Percentiles rank a stretch among this genome's conserved stretches.
Evolutionary conservation across 2,888 invertebrate genomes (phyloP).

Genomic region (Oasisia sp.): DNA sequence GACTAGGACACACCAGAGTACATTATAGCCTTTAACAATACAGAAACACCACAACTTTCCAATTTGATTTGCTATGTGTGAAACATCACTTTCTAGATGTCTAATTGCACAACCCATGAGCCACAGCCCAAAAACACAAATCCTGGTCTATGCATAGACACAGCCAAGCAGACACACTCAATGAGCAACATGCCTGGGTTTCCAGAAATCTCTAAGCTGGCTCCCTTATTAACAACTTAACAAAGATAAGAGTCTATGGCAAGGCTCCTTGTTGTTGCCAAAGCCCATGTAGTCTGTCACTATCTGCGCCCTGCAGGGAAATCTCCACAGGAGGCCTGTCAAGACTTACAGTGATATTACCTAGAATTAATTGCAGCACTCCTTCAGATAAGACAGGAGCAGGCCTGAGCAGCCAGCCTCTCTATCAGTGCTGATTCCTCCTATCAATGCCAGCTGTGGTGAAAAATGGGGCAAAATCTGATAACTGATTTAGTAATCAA

Average conservation of each 20-base stretch:
- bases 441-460: slow-evolving; percentile 17
- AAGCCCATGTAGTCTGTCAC: not conserved
- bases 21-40: not conserved
- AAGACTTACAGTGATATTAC: not conserved
- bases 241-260: not conserved
- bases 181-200: not conserved
- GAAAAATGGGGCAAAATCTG: not conserved
- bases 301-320: not conserved
- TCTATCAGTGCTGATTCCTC: not conserved
- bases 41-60: not conserved
- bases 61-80: not conserved
- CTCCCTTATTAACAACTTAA: not conserved
- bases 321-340: not conserved
- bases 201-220: slow-evolving; percentile 7
- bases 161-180: not conserved
- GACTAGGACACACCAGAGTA: not conserved
- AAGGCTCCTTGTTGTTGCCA: not conserved
- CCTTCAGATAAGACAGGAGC: not conserved
- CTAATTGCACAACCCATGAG: not conserved
- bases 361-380: not conserved
- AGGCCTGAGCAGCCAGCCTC: not conserved
- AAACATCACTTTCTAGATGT: not conserved
- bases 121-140: not conserved
- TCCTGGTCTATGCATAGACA: not conserved
- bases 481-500: slow-evolving; percentile 12